Evolutionary conservation across 1,140 invertebrate genomes (phyloP), one percentile per base, ranked within the genome.

Genomic region (Polypedilum pembai): DNA sequence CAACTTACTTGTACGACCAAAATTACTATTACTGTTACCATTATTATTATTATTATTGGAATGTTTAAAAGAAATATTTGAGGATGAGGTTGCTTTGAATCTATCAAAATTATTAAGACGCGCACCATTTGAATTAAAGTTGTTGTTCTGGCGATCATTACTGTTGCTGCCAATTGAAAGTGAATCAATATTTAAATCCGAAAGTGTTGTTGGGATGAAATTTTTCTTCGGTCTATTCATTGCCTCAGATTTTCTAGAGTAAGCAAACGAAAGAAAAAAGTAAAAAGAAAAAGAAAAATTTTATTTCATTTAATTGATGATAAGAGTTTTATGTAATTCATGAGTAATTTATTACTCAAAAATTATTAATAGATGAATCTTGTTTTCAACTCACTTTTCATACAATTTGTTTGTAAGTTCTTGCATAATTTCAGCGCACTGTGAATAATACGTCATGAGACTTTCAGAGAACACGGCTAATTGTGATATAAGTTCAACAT

Each of bases 401-500:
- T 92, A 87, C 74, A 99, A 86, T 73, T 91, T 93, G 81, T 94
- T 92, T 72, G 91, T 89, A 73, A 98, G 86, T 76, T 87, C 85
- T 80, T 91, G 91, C 66, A 99, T 85, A 77, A 98, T 90, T 79
- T 97, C 94, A 40, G 91, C 90, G 82, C 96, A 98, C 82, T 98
- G 95, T 79, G 93, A 91, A 84, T 99, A 96, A 84, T 98, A 99
- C 78, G 98, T 96, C 78, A 95, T 85, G 5, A 98, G 88, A 77
- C 91, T 94, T 83, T 99, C 96, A 41, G 95, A 91, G 83, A 99
- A 96, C 77, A 95, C 95, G 74, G 91, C 89, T 78, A 99, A 85
- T 84, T 99, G 96, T 75, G 95, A 94, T 74, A 99, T 94, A 87
- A 99, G 96, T 84, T 99, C 97, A 63, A 97, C 96, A 84, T 99